Evolutionary conservation across 2,888 invertebrate genomes (phyloP), one percentile per base, ranked within the genome.

Genomic region (Rhagium mordax): DNA sequence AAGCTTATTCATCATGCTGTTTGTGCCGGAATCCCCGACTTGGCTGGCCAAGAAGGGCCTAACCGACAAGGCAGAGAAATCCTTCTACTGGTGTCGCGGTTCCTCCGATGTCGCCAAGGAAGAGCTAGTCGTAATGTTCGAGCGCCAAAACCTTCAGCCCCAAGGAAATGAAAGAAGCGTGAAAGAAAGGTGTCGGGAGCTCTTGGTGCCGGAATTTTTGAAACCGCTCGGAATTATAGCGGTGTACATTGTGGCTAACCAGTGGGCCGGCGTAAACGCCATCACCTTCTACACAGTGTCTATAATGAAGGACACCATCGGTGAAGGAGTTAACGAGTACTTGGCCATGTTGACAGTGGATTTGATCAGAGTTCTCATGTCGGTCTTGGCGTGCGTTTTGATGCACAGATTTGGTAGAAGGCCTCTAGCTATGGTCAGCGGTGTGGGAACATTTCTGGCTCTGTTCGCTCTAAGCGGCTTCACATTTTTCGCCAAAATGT

Each of bases 191-290:
- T 15, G 75, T 6, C 60, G 65, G 0, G 88, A 85, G 49, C 78
- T 91, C 0, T 87, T 85, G 49, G 88, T 87, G 55, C 90, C 90
- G 0, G 90, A 89, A 79, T 89, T 93, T 51, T 80, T 91, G 27
- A 91, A 90, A 78, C 93, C 93, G 0, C 84, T 93, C 27, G 83
- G 89, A 1, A 91, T 93, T 51, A 90, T 94, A 87, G 90, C 91
- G 65, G 85, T 91, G 1, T 91, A 94, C 79, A 94, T 94, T 81
- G 88, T 91, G 8, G 91, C 92, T 6, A 91, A 92, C 72, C 94
- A 94, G 82, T 91, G 94, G 80, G 91, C 93, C 5, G 94, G 94
- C 0, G 91, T 93, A 0, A 94, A 94, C 77, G 93, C 93, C 0
- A 89, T 94, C 0, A 91, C 92, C 1, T 94, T 93, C 75, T 94